Evolutionary conservation across 2,888 invertebrate species (phyloP).

Genomic region (Clunio marinus): DNA sequence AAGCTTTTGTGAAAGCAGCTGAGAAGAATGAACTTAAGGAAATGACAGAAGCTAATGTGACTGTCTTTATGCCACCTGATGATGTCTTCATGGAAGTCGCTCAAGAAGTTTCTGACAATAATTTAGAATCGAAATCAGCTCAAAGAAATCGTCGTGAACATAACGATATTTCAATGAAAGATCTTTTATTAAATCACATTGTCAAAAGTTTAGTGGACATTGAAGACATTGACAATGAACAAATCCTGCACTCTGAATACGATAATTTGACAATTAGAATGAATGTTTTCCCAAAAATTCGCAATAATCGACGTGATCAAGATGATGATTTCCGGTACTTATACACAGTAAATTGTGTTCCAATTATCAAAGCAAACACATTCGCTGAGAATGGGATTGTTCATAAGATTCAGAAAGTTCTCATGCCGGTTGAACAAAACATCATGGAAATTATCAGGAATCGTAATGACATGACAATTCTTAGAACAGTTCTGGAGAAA

Average conservation of each 20-base stretch:
- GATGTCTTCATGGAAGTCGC: conserved; percentile 57
- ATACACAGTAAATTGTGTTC: conserved; percentile 65
- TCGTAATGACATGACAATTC: conserved; percentile 58
- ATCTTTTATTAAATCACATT: conserved; percentile 57
- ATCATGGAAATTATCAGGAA: conserved; percentile 58
- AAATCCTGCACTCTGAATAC: conserved; percentile 49
- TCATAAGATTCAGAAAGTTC: conserved; percentile 60
- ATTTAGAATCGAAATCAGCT: conserved; percentile 50
- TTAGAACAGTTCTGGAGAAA: conserved; percentile 55
- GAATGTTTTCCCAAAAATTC: conserved; percentile 43
- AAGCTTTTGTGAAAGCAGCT: conserved; percentile 57
- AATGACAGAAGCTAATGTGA: conserved; percentile 55
- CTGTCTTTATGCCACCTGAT: conserved; percentile 62
- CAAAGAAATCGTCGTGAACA: conserved; percentile 42
- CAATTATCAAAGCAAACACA: conserved; percentile 58
- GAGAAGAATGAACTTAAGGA: conserved; percentile 54
- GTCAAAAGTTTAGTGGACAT: conserved; percentile 56
- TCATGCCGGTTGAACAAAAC: conserved; percentile 55
- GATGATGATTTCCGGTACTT: conserved; percentile 46
- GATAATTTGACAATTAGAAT: conserved; percentile 49
- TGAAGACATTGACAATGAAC: conserved; percentile 58
- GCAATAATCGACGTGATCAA: conserved; percentile 39
- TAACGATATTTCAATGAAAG: conserved; percentile 50
- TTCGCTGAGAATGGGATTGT: conserved; percentile 63
- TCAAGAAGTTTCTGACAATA: conserved; percentile 55